Conservation (phyloP, 2,888 invertebrate species). For the Drosophila limbata region DNA sequence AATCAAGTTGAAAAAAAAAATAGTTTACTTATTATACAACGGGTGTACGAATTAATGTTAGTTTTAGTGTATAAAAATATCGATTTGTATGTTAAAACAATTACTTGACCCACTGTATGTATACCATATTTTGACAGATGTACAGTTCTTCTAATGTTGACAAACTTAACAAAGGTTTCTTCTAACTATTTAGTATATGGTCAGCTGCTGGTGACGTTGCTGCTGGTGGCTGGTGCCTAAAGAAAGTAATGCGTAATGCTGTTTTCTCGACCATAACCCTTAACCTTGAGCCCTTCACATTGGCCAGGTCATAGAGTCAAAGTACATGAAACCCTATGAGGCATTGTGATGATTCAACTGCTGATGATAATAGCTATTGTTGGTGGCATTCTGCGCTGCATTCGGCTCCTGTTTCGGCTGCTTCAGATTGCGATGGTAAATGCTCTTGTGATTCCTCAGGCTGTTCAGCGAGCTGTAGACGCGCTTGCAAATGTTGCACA, state of each 20-base stretch:
- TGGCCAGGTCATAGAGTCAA: constrained; percentile 82
- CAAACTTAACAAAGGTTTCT: constrained; percentile 60
- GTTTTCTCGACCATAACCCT: neutral
- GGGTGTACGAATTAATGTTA: too few relatives aligned
- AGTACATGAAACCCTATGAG: constrained; percentile 85
- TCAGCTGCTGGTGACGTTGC: constrained; percentile 1
- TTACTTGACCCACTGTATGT: constrained; percentile 4
- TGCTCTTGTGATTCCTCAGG: constrained; percentile 96
- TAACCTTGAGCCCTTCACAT: constrained; percentile 70
- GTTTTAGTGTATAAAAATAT: too few relatives aligned
- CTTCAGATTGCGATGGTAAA: constrained; percentile 94
- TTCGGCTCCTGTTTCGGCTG: constrained; percentile 87
- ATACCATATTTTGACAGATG: constrained; percentile 26
- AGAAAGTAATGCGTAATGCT: neutral
- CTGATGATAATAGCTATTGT: constrained; percentile 71
- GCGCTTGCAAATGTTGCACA: constrained; percentile 96
- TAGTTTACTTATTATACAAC: too few relatives aligned
- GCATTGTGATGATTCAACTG: constrained; percentile 83
- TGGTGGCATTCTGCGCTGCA: constrained; percentile 53
- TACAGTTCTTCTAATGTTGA: constrained; percentile 17
- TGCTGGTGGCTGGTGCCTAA: constrained; percentile 16
- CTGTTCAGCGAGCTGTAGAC: constrained; percentile 96
- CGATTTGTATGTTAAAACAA: neutral
- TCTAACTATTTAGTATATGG: constrained; percentile 25
- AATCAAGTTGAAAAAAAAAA: too few relatives aligned